Evolutionary conservation across 2,888 invertebrate genomes (phyloP).

Genomic region (Eumacrocentrus americanus): DNA sequence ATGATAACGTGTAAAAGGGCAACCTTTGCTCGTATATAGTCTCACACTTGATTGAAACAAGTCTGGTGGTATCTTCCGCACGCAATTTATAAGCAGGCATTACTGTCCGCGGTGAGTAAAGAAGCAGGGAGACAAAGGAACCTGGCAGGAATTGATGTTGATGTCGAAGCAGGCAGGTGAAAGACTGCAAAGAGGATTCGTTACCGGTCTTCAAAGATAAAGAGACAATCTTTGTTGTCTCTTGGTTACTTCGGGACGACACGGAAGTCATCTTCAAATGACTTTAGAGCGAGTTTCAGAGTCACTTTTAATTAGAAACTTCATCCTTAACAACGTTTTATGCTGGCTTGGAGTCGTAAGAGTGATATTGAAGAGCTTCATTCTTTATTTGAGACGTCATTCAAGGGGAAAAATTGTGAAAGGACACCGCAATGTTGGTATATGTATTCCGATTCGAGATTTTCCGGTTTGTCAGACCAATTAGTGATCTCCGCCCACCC

Average conservation of each 20-base stretch:
- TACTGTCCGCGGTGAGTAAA: not conserved
- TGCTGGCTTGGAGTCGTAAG: not conserved
- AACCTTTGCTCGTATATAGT: not conserved
- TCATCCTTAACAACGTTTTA: not conserved
- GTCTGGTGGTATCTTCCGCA: not conserved
- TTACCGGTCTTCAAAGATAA: conserved; percentile 9
- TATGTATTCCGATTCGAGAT: conserved; percentile 33
- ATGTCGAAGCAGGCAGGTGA: conserved; percentile 13
- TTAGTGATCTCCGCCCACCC: conserved; percentile 21
- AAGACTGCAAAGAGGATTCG: conserved; percentile 15
- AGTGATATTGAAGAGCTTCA: not conserved
- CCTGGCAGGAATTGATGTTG: not conserved
- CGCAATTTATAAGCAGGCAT: conserved; percentile 2
- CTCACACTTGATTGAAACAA: conserved; percentile 18
- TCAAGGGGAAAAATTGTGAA: conserved; percentile 31
- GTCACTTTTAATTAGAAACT: conserved; percentile 12
- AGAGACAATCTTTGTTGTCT: conserved; percentile 11
- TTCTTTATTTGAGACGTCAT: not conserved
- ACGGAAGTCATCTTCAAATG: conserved; percentile 7
- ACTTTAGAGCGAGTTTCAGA: not conserved
- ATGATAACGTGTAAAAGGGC: conserved; percentile 15
- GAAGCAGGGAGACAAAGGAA: conserved; percentile 5
- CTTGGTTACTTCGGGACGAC: not conserved
- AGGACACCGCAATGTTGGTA: conserved; percentile 33
- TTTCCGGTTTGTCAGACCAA: conserved; percentile 34